Conservation (phyloP, 2,797 vertebrate species). For the Gorsachius magnificus region DNA sequence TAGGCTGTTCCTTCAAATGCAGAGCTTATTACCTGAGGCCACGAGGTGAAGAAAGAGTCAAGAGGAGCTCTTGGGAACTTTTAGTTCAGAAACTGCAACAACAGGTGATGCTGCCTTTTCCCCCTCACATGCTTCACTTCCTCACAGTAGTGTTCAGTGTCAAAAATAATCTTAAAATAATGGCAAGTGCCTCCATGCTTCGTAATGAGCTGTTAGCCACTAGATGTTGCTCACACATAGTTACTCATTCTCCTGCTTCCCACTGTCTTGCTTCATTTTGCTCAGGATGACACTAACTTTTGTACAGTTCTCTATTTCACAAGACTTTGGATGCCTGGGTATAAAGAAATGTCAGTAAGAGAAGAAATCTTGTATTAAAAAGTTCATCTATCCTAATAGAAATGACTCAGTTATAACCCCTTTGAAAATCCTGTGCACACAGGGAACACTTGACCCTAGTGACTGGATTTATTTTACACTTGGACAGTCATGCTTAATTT, state of each 20-base stretch:
- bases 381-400: neutral
- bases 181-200: neutral
- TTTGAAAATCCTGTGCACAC: neutral
- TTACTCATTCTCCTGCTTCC: neutral
- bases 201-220: slow-evolving; percentile 30
- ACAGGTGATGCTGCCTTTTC: neutral
- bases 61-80: neutral
- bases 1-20: neutral
- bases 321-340: neutral
- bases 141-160: neutral
- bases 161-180: neutral
- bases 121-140: neutral
- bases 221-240: slow-evolving; percentile 59
- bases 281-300: neutral
- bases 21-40: neutral
- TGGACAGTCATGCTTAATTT: neutral
- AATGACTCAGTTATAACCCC: neutral
- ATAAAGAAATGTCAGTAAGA: neutral
- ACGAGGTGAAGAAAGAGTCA: neutral
- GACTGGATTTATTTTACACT: slow-evolving; percentile 4
- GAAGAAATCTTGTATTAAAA: neutral
- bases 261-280: neutral
- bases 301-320: neutral
- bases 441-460: neutral
- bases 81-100: neutral